Percentiles rank a stretch among this genome's conserved stretches.
These are phyloP conservation scores for Heliconius nattereri DNA, from an alignment of 1,140 invertebrate species.

Conservation along the genomic window DNA sequence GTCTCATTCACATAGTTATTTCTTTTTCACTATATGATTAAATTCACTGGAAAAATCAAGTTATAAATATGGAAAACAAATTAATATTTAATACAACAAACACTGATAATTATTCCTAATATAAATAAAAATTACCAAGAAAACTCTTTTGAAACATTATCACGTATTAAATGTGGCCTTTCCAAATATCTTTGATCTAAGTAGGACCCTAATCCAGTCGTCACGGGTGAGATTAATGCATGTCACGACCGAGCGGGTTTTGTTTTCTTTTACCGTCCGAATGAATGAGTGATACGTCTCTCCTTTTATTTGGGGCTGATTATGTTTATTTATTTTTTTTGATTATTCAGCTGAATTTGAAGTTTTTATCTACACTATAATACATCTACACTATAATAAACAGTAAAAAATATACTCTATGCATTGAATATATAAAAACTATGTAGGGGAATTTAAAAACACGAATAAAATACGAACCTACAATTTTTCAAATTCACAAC, in stretches of 20 bases:
- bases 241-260: conserved; percentile 34
- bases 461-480: too few species aligned
- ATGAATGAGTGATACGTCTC: conserved; percentile 25
- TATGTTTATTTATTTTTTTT: conserved; percentile 21
- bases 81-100: too few species aligned
- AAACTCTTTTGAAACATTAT: background rate
- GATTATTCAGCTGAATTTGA: background rate
- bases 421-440: too few species aligned
- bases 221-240: conserved; percentile 51
- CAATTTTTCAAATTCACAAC: too few species aligned
- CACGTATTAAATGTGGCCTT: background rate
- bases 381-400: background rate
- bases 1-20: too few species aligned
- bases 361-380: background rate
- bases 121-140: background rate
- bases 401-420: too few species aligned
- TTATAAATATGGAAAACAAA: too few species aligned
- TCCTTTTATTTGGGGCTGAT: conserved; percentile 5
- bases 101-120: too few species aligned
- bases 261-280: conserved; percentile 33
- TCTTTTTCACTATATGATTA: too few species aligned
- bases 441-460: too few species aligned
- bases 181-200: conserved; percentile 14
- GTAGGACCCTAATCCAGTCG: conserved; percentile 45
- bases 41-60: too few species aligned